Conservation (phyloP, 2,888 invertebrate species). For the Volucella inflata region DNA sequence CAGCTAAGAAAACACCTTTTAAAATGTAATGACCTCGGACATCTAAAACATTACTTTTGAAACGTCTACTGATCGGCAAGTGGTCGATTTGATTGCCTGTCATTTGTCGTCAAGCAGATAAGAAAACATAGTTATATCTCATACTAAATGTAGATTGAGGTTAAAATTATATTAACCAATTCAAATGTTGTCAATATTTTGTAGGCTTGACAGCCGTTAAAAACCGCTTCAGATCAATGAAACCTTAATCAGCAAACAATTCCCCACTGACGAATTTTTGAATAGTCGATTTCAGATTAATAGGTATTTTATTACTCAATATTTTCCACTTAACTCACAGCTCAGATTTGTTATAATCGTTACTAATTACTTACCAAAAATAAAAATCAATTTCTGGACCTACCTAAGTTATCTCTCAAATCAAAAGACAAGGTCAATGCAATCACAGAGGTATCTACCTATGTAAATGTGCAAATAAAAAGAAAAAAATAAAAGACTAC, state of each 20-base stretch:
- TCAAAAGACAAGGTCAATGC: slow-evolving; percentile 51
- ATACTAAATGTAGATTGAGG: too few species aligned
- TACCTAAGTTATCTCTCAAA: slow-evolving; percentile 4
- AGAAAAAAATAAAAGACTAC: background rate
- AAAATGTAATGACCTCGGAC: too few species aligned
- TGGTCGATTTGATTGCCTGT: too few species aligned
- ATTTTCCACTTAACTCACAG: background rate
- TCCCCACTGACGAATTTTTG: background rate
- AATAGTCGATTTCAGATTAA: background rate
- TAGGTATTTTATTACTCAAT: slow-evolving; percentile 21
- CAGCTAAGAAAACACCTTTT: too few species aligned
- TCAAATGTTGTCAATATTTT: too few species aligned
- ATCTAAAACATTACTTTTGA: too few species aligned
- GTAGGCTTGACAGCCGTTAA: too few species aligned
- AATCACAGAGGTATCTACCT: background rate
- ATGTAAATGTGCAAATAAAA: background rate
- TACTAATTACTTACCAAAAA: slow-evolving; percentile 18
- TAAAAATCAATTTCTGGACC: slow-evolving; percentile 27
- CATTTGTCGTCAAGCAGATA: too few species aligned
- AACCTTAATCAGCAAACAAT: background rate
- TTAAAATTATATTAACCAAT: too few species aligned
- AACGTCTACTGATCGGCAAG: too few species aligned
- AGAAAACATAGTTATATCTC: too few species aligned
- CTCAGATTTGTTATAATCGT: slow-evolving; percentile 1
- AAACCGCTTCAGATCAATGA: background rate